Base-by-base conservation (phyloP, 2,888 invertebrate genomes). In the Eristalis arbustorum region DNA sequence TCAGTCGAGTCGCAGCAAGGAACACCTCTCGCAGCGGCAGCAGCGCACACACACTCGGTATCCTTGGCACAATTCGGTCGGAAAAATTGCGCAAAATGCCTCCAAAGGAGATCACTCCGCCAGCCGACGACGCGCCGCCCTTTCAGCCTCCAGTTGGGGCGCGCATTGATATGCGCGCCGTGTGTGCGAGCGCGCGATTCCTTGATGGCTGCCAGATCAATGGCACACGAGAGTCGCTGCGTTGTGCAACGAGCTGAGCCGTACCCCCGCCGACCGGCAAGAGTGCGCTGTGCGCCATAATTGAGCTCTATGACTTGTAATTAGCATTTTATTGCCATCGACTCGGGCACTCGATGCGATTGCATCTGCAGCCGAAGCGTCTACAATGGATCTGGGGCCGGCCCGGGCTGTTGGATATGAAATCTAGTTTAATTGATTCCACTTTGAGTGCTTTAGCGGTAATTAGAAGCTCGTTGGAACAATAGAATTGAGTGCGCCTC, bases 311-410 rank as follows among this genome's bases (percentile, higher is more conserved):
- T 78, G 74, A 77, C 73, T 82, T 64, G 83, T 87, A 87, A 87
- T 87, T 87, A 87, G 75, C 83, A 87, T 87, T 87, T 83, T 79
- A 83, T 83, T 83, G 87, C 83, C 75, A 74, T 72, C 67, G 64
- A 61, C 87, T 75, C 83, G 78, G 57, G 71, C 67, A 71, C 62
- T 74, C 71, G 73, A 73, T 81, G 73, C 66, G 56, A 69, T 34
- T 71, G 42, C 56, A 71, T 66, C 40, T 74, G 85, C 28, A 78
- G 85, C 77, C 85, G 66, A 42, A 28, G 61, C 69, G 85, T 85
- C 85, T 85, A 57, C 63, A 59, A 18, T 56, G 31, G 22, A 56
- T 6, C 49, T 71, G 11, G 25, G 18, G 31, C 31, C 10, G 31
- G 31, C 31, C 14, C 11, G 31, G 37, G 49, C 49, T 25, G 59